Evolutionary conservation across 2,113 vertebrate genomes (phyloP).

Genomic region (Odontophorus gujanensis): DNA sequence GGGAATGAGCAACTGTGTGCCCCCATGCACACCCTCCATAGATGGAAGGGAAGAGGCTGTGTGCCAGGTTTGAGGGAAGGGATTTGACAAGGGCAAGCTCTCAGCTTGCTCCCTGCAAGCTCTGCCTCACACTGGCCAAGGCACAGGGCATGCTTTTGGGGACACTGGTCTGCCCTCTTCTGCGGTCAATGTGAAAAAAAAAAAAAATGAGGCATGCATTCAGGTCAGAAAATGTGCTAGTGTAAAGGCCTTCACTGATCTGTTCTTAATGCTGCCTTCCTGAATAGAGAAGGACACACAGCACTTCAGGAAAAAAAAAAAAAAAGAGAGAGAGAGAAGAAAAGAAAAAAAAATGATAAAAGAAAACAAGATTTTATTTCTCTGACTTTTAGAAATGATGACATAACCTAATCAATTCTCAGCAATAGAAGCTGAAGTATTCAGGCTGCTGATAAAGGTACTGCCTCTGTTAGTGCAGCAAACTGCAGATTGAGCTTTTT

Average conservation of each 20-base stretch:
- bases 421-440: constrained; percentile 64
- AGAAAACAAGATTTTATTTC: constrained; percentile 62
- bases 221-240: not conserved
- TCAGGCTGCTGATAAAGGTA: constrained; percentile 62
- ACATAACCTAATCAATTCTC: constrained; percentile 64
- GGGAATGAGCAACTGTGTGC: not conserved
- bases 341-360: not conserved
- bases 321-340: not conserved
- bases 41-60: not conserved
- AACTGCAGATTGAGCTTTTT: constrained; percentile 75
- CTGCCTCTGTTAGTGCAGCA: constrained; percentile 53
- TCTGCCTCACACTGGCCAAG: not conserved
- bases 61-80: not conserved
- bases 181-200: not conserved
- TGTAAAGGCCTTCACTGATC: constrained; percentile 2
- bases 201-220: not conserved
- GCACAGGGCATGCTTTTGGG: rapidly evolving
- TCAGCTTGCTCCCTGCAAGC: not conserved
- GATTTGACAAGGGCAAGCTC: not conserved
- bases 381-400: constrained; percentile 49
- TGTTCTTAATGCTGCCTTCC: not conserved
- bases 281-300: not conserved
- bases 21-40: not conserved
- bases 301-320: not conserved
- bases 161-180: not conserved